A percentile compares a stretch with the other conserved stretches of the same genome.
phyloP scores from a whole-genome alignment of 2,113 vertebrate genomes.

The Lates calcarifer region DNA sequence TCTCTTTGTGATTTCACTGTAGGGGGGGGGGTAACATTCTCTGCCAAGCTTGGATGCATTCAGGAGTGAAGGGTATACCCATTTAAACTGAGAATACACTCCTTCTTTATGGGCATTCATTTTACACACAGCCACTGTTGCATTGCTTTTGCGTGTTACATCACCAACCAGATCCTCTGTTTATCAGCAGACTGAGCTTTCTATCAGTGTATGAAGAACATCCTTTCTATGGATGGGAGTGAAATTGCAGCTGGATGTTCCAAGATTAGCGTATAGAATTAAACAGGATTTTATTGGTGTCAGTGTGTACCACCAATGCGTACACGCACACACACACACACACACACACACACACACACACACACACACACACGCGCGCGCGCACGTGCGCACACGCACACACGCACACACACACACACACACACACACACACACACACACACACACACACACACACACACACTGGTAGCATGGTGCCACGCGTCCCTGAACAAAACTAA shows the following conservation, averaged over 20 bases:
- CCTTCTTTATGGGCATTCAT: conserved; percentile 9
- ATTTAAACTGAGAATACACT: not conserved
- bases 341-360: conserved; percentile 11
- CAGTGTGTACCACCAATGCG: conserved; percentile 45
- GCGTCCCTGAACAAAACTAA: conserved; percentile 56
- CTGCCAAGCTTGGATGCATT: conserved; percentile 12
- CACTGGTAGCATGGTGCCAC: conserved; percentile 32
- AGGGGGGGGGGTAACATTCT: conserved; percentile 18
- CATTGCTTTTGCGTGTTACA: conserved; percentile 34
- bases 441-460: conserved; percentile 13
- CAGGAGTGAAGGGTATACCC: not conserved
- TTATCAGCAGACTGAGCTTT: conserved; percentile 39
- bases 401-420: not conserved
- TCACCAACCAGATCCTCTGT: conserved; percentile 36
- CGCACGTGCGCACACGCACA: conserved; percentile 12
- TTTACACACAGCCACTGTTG: conserved; percentile 24
- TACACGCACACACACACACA: not conserved
- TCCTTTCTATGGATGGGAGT: conserved; percentile 41
- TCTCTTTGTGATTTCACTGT: conserved; percentile 14
- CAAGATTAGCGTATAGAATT: conserved; percentile 76
- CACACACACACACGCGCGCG: conserved; percentile 14
- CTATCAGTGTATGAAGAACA: conserved; percentile 31
- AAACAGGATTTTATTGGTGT: conserved; percentile 73
- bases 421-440: conserved; percentile 11
- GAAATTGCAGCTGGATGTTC: conserved; percentile 65